Conservation (phyloP, 2,113 vertebrate species). For the Apeltes quadracus region DNA sequence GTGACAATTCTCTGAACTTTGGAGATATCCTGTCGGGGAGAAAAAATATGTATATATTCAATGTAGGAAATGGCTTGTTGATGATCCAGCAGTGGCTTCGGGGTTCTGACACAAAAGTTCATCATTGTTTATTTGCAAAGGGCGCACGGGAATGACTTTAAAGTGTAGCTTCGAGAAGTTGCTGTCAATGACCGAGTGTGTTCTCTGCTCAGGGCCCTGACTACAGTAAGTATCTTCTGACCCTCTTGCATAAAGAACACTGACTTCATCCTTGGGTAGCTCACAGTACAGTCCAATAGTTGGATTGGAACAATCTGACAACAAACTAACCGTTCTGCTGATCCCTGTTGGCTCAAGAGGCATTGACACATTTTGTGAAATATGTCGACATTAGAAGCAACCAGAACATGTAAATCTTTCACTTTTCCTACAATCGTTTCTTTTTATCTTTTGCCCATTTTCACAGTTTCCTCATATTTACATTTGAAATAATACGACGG, state of each 20-base stretch:
- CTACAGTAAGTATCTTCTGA: background rate
- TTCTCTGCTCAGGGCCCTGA: background rate
- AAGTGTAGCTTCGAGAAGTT: background rate
- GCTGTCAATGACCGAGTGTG: background rate
- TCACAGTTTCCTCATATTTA: background rate
- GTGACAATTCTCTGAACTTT: slow-evolving; percentile 79
- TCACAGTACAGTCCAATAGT: background rate
- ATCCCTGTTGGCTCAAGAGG: background rate
- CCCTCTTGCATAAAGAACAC: background rate
- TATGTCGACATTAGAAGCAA: slow-evolving; percentile 11
- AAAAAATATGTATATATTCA: slow-evolving; percentile 25
- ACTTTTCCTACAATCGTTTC: background rate
- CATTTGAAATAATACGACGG: background rate
- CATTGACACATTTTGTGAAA: background rate
- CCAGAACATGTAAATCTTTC: slow-evolving; percentile 5
- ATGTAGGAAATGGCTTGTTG: background rate
- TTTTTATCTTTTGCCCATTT: background rate
- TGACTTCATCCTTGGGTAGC: background rate
- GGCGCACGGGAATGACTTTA: too few species aligned
- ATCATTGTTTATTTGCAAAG: too few species aligned
- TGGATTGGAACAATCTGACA: background rate
- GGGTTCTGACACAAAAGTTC: slow-evolving; percentile 9
- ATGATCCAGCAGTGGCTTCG: slow-evolving; percentile 6
- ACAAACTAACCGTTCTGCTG: background rate
- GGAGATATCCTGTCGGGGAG: slow-evolving; percentile 77